Evolutionary conservation across 2,113 vertebrate species (phyloP), one percentile per base, ranked within the genome.

Genomic region (Leucopternis melanops): DNA sequence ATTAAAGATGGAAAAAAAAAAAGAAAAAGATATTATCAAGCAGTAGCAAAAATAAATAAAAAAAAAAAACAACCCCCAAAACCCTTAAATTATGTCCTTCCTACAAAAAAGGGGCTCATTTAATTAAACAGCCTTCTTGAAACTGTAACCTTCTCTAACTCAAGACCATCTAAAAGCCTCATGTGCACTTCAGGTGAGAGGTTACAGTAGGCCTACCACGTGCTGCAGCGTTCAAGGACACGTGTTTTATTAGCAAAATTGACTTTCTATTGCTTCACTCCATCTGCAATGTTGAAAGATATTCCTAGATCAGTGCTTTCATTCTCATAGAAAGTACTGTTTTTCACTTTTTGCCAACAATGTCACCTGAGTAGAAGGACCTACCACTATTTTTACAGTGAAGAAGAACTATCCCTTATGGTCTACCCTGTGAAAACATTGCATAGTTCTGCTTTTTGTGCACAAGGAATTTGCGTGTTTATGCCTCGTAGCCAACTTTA

Each of bases 51-150:
- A 55, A 44, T 32, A 11, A 47, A 20, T 49, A 27, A 6, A 5
- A 57, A 25, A 38, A 32, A 9, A 7, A 2, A 0, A 0, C 13
- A 58, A 27, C 3, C 5, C 13, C 7, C 2, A 42, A 74, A 32
- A 0, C 1, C 3, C 13, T 9, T 44, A 81, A 75, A 61, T 61
- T 49, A 40, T 44, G 8, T n/a, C 14, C 26, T 49, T 38, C 17
- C 7, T 71, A 32, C 16, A 58, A 70, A n/a, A 69, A 54, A 44
- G 45, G 1, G 1, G 2, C 14, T 42, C 45, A 4, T 52, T 83
- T 79, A 44, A 16, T 26, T 63, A 40, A 70, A 23, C 4, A 84
- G 5, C 3, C 0, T 72, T 95, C 54, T 81, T 71, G 21, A 62
- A 49, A 80, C 12, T 75, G 52, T n/a, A 57, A 22, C 31, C 8